Evolutionary conservation across 2,113 vertebrate species (phyloP).

Genomic region (Halichoeres trimaculatus): DNA sequence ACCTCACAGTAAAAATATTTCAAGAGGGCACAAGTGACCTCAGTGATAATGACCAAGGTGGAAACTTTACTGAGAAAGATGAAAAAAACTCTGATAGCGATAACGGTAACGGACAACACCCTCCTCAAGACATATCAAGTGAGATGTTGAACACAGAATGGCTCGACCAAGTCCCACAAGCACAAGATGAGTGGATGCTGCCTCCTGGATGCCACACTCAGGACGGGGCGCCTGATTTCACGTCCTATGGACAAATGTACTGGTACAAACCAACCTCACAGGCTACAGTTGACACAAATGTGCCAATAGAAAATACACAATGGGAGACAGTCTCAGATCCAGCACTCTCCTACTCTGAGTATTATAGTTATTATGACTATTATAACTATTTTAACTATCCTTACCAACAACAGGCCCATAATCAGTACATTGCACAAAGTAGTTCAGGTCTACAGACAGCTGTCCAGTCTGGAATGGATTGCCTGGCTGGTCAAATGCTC

Average conservation of each 20-base stretch:
- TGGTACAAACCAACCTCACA: conserved; percentile 9
- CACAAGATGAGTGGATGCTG: background rate
- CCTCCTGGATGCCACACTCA: background rate
- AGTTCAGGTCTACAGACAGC: background rate
- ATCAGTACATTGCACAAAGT: conserved; percentile 1
- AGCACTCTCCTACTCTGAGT: too few species aligned
- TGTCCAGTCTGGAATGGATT: too few species aligned
- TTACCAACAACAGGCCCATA: conserved; percentile 15
- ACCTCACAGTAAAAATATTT: background rate
- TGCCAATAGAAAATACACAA: background rate
- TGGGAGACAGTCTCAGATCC: background rate
- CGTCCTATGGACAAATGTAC: background rate
- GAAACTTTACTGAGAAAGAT: background rate
- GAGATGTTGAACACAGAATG: background rate
- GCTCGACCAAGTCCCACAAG: background rate
- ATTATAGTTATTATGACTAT: too few species aligned
- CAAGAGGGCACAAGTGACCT: background rate
- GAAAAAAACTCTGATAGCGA: background rate
- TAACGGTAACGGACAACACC: background rate
- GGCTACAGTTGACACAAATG: background rate
- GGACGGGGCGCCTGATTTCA: background rate
- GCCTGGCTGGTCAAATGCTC: too few species aligned
- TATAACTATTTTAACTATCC: background rate
- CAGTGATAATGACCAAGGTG: background rate
- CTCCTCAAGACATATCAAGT: background rate